Conservation (phyloP, 2,888 invertebrate species). For the Ornithoptera priamus region DNA sequence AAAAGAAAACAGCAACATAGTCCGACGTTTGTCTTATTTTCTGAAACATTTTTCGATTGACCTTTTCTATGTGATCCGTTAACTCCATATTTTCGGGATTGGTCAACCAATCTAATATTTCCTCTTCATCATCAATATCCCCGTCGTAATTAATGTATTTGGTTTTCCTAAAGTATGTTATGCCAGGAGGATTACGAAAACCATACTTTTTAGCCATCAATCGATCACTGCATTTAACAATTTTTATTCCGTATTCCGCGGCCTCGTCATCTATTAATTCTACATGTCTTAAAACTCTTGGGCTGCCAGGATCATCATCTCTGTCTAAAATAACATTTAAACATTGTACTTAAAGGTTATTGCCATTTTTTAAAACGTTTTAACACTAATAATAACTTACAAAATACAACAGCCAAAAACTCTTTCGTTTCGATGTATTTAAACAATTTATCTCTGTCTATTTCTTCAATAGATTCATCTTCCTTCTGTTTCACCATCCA, state of each 20-base stretch:
- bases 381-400: conserved; percentile 82
- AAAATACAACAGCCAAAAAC: conserved; percentile 94
- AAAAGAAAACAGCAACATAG: conserved; percentile 95
- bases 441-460: conserved; percentile 89
- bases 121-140: conserved; percentile 94
- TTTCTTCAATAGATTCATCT: conserved; percentile 94
- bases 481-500: conserved; percentile 96
- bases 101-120: conserved; percentile 94
- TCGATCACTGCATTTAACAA: conserved; percentile 92
- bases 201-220: conserved; percentile 97
- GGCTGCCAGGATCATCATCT: conserved; percentile 90
- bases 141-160: conserved; percentile 96
- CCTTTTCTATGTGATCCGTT: conserved; percentile 94
- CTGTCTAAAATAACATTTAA: conserved; percentile 77
- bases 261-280: conserved; percentile 96
- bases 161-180: conserved; percentile 93
- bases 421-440: conserved; percentile 94
- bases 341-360: background rate
- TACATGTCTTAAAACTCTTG: conserved; percentile 89
- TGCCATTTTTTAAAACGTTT: conserved; percentile 3
- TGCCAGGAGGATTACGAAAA: conserved; percentile 92
- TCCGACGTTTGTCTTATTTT: conserved; percentile 93
- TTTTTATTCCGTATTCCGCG: conserved; percentile 93
- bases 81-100: conserved; percentile 97
- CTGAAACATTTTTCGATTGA: conserved; percentile 95